These are phyloP conservation scores for Lipophrys pholis DNA, from an alignment of 2,113 vertebrate species.

Conservation along the genomic window DNA sequence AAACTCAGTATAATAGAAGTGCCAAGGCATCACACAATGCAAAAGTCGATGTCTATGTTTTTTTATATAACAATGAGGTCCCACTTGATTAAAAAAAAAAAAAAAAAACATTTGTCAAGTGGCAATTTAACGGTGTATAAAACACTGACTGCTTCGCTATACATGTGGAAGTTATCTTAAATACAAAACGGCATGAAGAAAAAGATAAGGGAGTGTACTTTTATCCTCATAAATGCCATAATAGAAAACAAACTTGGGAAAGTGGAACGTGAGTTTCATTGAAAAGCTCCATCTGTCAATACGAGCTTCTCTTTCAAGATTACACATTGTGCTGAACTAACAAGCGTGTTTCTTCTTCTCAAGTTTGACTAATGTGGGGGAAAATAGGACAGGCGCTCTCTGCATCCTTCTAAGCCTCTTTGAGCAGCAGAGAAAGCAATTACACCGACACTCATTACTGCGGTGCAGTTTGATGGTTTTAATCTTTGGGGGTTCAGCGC, in stretches of 20 bases:
- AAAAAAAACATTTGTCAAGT: too few relatives aligned
- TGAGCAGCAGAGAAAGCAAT: constrained; percentile 10
- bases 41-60: too few relatives aligned
- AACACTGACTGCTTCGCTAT: neutral
- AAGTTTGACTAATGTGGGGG: constrained; percentile 27
- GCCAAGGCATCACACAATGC: too few relatives aligned
- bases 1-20: too few relatives aligned
- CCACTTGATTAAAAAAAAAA: too few relatives aligned
- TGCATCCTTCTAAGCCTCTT: neutral
- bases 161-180: neutral
- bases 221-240: neutral
- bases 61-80: too few relatives aligned
- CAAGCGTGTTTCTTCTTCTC: constrained; percentile 7
- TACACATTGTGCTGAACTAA: neutral
- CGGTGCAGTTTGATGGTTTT: neutral
- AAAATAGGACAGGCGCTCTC: constrained; percentile 28
- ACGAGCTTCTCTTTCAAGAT: constrained; percentile 3
- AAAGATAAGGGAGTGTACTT: neutral
- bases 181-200: neutral
- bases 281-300: constrained; percentile 11
- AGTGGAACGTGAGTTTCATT: neutral
- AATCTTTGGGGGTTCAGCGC: neutral
- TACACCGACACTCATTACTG: neutral
- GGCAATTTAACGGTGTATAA: neutral
- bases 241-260: constrained; percentile 6